A percentile compares a stretch with the other conserved stretches of the same genome.
Conservation (phyloP, 2,797 vertebrate genomes). For the Onychomys torridus region DNA sequence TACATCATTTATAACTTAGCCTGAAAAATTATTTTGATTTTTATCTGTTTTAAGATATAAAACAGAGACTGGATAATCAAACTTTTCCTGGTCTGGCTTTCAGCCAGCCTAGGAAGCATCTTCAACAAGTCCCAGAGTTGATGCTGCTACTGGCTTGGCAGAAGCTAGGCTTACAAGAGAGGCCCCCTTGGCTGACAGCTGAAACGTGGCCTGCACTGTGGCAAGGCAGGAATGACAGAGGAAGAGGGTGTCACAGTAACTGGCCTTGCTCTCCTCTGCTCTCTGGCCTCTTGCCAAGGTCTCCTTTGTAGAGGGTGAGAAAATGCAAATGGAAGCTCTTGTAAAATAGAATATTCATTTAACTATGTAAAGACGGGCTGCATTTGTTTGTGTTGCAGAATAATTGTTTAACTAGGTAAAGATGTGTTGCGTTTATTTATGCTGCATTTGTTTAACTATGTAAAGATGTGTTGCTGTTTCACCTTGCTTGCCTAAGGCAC, state of each 20-base stretch:
- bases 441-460: too few relatives aligned
- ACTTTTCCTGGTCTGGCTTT: background rate
- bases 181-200: background rate
- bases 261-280: background rate
- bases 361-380: too few relatives aligned
- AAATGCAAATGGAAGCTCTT: background rate
- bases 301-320: background rate
- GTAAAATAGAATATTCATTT: background rate
- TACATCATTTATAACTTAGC: background rate
- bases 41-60: background rate
- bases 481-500: too few relatives aligned
- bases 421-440: too few relatives aligned
- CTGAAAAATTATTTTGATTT: background rate
- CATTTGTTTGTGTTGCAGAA: too few relatives aligned
- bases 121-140: background rate
- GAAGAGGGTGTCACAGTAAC: background rate
- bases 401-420: background rate
- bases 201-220: background rate
- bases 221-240: background rate
- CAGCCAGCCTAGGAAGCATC: background rate
- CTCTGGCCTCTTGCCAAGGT: background rate
- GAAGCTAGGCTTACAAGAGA: background rate
- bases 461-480: background rate
- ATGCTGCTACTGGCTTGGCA: background rate
- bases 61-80: background rate